Percentiles rank a stretch among this genome's conserved stretches.
Conservation (phyloP, 1,140 invertebrate genomes). For the Formica selysi region DNA sequence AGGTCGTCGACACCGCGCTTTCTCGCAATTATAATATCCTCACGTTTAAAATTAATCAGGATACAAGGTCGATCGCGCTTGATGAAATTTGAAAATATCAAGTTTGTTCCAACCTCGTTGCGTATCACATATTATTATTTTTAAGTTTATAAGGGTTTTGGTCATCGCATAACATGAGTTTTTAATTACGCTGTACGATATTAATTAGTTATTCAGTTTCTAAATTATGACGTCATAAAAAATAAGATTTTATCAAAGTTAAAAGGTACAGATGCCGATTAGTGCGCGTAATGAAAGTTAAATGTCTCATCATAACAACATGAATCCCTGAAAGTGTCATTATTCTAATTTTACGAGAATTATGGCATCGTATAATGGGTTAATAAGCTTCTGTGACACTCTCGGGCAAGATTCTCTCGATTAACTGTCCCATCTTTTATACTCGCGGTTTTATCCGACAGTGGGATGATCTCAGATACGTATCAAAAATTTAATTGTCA, state of each 20-base stretch:
- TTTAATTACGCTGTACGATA: not conserved
- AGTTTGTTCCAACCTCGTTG: not conserved
- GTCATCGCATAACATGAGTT: not conserved
- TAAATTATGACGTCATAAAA: conserved; percentile 64
- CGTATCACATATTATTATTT: no score
- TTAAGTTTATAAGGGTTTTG: not conserved
- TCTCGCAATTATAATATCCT: conserved; percentile 18
- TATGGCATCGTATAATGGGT: conserved; percentile 7
- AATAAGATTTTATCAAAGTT: conserved; percentile 54
- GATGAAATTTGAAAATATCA: conserved; percentile 3
- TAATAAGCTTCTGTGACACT: not conserved
- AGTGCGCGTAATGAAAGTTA: not conserved
- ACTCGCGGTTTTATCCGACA: not conserved
- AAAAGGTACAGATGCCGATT: not conserved
- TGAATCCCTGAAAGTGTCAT: not conserved
- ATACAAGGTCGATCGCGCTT: conserved; percentile 2
- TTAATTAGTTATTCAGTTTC: not conserved
- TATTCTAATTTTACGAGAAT: conserved; percentile 61
- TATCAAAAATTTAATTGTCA: conserved; percentile 20
- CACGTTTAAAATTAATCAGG: conserved; percentile 42
- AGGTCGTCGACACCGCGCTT: conserved; percentile 18
- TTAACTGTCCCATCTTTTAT: conserved; percentile 44
- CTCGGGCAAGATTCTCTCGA: conserved; percentile 32
- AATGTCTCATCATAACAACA: not conserved
- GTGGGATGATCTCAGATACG: conserved; percentile 12